Evolutionary conservation across 2,113 vertebrate species (phyloP).

Genomic region (Brevimyrus niger): DNA sequence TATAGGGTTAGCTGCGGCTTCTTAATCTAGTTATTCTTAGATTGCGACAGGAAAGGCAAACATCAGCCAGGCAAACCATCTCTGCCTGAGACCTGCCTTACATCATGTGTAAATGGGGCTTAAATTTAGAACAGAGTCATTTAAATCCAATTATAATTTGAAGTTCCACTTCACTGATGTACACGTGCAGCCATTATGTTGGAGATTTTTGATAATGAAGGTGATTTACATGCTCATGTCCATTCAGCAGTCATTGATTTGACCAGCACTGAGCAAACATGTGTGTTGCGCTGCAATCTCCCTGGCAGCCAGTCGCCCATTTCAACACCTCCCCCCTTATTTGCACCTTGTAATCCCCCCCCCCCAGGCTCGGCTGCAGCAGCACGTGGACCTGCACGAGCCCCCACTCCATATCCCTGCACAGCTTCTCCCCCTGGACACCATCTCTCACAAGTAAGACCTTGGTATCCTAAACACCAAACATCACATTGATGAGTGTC

Average conservation of each 20-base stretch:
- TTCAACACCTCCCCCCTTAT: background rate
- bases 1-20: background rate
- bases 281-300: background rate
- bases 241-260: background rate
- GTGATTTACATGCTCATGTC: background rate
- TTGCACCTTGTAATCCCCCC: background rate
- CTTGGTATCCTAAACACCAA: background rate
- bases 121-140: background rate
- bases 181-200: background rate
- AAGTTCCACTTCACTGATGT: background rate
- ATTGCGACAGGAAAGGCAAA: background rate
- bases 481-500: background rate
- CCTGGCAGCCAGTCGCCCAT: background rate
- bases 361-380: background rate
- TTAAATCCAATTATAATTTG: background rate
- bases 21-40: background rate
- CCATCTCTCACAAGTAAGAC: background rate
- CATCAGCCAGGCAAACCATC: background rate
- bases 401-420: background rate
- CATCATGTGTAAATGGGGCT: background rate
- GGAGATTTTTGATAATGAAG: background rate
- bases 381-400: background rate
- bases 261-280: background rate
- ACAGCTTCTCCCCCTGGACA: background rate
- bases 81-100: background rate